phyloP scores from a whole-genome alignment of 2,797 vertebrate genomes.

The Alfaro cultratus region DNA sequence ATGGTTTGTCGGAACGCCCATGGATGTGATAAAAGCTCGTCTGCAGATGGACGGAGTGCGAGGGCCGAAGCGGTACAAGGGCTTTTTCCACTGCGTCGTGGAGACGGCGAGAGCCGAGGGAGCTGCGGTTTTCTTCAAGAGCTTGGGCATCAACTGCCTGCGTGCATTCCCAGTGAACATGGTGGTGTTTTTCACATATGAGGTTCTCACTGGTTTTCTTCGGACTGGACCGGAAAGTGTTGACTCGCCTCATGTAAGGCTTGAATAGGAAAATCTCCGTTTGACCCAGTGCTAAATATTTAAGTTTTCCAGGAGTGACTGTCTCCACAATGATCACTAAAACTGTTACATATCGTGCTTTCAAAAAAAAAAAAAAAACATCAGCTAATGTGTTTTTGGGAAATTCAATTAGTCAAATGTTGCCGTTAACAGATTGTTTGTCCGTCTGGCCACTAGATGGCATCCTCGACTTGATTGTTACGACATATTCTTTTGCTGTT shows the following conservation, averaged over 20 bases:
- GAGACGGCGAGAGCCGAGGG: constrained; percentile 86
- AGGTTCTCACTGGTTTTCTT: constrained; percentile 80
- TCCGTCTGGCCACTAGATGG: constrained; percentile 55
- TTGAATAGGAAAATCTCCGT: constrained; percentile 37
- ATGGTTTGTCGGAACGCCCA: constrained; percentile 89
- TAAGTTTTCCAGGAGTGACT: neutral
- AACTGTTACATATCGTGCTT: constrained; percentile 20
- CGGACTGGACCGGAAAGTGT: constrained; percentile 3
- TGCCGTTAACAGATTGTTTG: neutral
- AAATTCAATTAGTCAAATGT: neutral
- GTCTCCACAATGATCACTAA: neutral
- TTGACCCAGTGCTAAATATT: neutral
- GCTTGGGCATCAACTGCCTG: constrained; percentile 88
- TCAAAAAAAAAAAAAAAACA: neutral
- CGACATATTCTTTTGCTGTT: neutral
- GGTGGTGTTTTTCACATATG: constrained; percentile 89
- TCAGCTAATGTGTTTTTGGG: neutral
- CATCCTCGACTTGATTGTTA: constrained; percentile 22
- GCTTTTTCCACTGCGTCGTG: constrained; percentile 85
- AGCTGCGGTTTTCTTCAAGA: constrained; percentile 86
- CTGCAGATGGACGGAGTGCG: constrained; percentile 85
- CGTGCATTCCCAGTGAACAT: constrained; percentile 93
- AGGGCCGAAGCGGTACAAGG: constrained; percentile 81
- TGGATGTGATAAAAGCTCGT: constrained; percentile 94
- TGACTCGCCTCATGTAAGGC: constrained; percentile 26